phyloP scores from a whole-genome alignment of 2,113 vertebrate species.

The Rhinoderma darwinii region DNA sequence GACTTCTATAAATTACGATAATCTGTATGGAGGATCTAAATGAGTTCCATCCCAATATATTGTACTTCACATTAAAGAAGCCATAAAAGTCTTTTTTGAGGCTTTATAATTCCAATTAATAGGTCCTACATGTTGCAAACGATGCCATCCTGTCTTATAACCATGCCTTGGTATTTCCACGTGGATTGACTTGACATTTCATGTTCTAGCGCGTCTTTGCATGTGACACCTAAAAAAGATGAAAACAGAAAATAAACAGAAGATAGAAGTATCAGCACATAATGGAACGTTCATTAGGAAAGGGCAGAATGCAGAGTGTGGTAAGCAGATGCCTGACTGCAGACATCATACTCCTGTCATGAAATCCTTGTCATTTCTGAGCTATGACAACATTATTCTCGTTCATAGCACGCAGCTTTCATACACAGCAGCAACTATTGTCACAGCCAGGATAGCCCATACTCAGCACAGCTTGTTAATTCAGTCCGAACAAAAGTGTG shows the following conservation, averaged over 20 bases:
- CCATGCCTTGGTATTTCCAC: background rate
- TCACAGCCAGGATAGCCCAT: conserved; percentile 10
- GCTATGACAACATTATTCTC: conserved; percentile 19
- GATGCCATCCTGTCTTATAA: background rate
- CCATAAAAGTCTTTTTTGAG: too few species aligned
- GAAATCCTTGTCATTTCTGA: conserved; percentile 50
- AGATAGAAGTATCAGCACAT: conserved; percentile 2
- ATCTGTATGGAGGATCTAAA: too few species aligned
- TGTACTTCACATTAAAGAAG: too few species aligned
- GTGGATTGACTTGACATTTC: conserved; percentile 24
- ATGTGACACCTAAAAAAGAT: background rate
- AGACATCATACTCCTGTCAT: conserved; percentile 43
- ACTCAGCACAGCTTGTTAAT: background rate
- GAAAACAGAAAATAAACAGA: conserved; percentile 2
- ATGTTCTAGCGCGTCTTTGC: background rate
- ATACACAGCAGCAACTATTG: conserved; percentile 38
- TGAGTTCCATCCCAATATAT: too few species aligned
- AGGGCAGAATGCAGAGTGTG: conserved; percentile 31
- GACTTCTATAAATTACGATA: too few species aligned
- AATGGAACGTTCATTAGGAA: conserved; percentile 19
- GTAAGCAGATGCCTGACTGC: conserved; percentile 51
- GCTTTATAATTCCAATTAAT: too few species aligned
- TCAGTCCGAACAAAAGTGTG: background rate
- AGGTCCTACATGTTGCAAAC: too few species aligned
- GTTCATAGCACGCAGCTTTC: conserved; percentile 3